Conservation (phyloP, 2,113 vertebrate genomes). For the Crotalus viridis region DNA sequence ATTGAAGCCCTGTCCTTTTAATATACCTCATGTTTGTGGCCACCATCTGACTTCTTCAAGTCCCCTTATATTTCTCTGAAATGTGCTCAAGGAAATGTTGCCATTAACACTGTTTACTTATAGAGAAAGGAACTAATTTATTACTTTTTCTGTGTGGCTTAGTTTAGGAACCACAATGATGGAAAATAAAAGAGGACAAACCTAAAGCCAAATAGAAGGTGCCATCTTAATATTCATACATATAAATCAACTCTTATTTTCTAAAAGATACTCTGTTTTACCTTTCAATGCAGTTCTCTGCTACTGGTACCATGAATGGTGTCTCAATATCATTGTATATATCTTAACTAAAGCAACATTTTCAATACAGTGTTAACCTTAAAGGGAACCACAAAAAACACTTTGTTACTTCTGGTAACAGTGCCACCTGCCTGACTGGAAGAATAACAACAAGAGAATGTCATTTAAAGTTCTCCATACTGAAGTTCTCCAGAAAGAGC, state of each 20-base stretch:
- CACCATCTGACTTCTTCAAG: background rate
- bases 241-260: background rate
- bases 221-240: too few species aligned
- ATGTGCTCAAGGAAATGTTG: background rate
- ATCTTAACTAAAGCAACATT: conserved; percentile 18
- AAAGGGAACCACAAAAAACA: background rate
- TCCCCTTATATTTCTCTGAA: background rate
- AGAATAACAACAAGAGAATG: background rate
- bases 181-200: background rate
- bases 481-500: background rate
- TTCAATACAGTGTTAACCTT: background rate
- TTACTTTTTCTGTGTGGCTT: too few species aligned
- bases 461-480: background rate
- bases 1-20: background rate
- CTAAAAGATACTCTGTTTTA: background rate
- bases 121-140: too few species aligned
- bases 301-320: background rate
- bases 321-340: background rate
- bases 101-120: background rate
- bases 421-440: background rate
- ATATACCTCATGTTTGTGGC: background rate
- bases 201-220: background rate
- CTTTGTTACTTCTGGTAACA: background rate
- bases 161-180: background rate
- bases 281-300: background rate